A percentile compares a stretch with the other conserved stretches of the same genome.
These are phyloP conservation scores for Vollenhovia emeryi DNA, from an alignment of 1,140 invertebrate species.

Conservation along the genomic window DNA sequence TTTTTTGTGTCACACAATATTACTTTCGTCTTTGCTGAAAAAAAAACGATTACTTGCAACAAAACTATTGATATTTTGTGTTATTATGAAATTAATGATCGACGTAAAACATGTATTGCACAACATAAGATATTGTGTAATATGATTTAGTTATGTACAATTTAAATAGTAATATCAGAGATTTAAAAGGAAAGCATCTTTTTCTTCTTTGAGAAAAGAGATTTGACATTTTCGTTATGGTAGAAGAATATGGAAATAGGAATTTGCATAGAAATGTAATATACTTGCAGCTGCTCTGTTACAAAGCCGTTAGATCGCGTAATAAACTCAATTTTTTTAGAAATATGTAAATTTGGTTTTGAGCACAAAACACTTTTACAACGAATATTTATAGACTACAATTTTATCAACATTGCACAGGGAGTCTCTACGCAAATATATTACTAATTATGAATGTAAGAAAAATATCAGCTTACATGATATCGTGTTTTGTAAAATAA, in stretches of 20 bases:
- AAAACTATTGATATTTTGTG: neutral
- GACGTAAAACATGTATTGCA: neutral
- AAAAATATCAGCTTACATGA: neutral
- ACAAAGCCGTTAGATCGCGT: neutral
- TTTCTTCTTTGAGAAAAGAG: neutral
- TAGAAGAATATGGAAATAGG: neutral
- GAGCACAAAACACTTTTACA: neutral
- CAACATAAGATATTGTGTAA: neutral
- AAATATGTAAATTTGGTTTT: conserved; percentile 22
- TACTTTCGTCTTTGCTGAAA: neutral
- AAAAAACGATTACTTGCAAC: neutral
- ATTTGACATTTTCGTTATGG: neutral
- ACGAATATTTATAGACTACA: conserved; percentile 8
- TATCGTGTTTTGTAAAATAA: neutral
- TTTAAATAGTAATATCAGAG: neutral
- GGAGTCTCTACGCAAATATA: neutral
- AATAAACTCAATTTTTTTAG: conserved; percentile 3
- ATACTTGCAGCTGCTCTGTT: neutral
- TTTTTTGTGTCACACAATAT: neutral
- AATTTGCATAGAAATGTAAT: conserved; percentile 21
- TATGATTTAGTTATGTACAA: neutral
- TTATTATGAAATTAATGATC: neutral
- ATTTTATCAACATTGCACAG: neutral
- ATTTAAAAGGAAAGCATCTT: neutral
- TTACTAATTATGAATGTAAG: neutral